phyloP scores from a whole-genome alignment of 2,113 vertebrate species.

The Amphilophus citrinellus region DNA sequence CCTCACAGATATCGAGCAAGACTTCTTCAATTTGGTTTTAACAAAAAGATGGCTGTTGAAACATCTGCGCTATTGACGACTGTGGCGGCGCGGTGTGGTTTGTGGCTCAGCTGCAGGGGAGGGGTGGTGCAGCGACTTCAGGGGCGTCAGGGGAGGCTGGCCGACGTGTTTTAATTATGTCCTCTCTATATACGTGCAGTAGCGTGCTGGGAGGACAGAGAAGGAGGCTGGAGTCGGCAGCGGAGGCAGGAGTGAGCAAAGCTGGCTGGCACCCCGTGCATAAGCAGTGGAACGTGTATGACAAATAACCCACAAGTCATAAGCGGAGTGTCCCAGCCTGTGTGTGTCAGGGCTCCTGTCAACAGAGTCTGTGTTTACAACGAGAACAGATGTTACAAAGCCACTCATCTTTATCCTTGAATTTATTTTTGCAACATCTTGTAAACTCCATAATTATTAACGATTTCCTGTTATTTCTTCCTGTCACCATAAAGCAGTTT shows the following conservation, averaged over 20 bases:
- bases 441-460: slow-evolving; percentile 8
- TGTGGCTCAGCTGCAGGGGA: not conserved
- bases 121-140: not conserved
- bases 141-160: too few relatives aligned
- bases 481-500: slow-evolving; percentile 19
- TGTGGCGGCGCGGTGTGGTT: not conserved
- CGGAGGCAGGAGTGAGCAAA: too few relatives aligned
- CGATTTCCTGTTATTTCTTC: slow-evolving; percentile 18
- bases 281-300: too few relatives aligned
- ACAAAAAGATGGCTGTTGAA: not conserved
- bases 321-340: too few relatives aligned
- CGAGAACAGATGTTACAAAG: not conserved
- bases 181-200: not conserved
- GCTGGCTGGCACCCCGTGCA: too few relatives aligned
- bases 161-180: not conserved
- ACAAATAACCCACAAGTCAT: too few relatives aligned
- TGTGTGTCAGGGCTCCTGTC: too few relatives aligned
- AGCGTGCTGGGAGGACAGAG: not conserved
- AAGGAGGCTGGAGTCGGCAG: too few relatives aligned
- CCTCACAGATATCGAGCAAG: not conserved
- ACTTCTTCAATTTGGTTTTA: not conserved
- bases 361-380: too few relatives aligned
- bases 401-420: not conserved
- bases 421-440: slow-evolving; percentile 4
- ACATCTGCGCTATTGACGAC: not conserved